Evolutionary conservation across 2,797 vertebrate species (phyloP).

Genomic region (Otus scops): DNA sequence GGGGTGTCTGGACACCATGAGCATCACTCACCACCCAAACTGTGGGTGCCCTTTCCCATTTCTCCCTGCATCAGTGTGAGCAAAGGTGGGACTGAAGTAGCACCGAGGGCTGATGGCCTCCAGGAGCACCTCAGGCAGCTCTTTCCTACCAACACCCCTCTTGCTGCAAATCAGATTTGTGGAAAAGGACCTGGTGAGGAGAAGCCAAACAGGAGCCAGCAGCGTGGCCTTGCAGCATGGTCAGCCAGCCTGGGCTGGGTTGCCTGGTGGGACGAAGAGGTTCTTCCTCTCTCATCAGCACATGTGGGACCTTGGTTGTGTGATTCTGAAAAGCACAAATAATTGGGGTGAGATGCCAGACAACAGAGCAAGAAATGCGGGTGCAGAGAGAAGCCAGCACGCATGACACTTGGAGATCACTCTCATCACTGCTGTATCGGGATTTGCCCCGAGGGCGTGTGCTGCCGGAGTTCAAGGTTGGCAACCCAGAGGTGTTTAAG

Average conservation of each 20-base stretch:
- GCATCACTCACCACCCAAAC: rapidly evolving
- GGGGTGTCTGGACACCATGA: background rate
- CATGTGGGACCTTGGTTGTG: rapidly evolving
- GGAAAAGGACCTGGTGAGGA: background rate
- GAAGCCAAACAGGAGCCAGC: background rate
- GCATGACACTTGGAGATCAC: background rate
- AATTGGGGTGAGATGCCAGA: background rate
- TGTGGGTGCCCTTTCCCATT: background rate
- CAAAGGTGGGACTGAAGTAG: rapidly evolving
- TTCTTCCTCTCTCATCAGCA: background rate
- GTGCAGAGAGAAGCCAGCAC: background rate
- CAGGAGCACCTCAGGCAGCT: rapidly evolving
- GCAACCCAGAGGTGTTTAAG: background rate
- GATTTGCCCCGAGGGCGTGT: background rate
- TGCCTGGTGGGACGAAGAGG: background rate
- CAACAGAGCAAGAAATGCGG: rapidly evolving
- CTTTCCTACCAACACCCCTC: too few species aligned
- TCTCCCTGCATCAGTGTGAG: background rate
- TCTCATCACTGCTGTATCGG: rapidly evolving
- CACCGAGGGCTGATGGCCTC: background rate
- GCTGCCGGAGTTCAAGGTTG: background rate
- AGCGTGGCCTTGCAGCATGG: rapidly evolving
- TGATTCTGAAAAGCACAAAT: background rate
- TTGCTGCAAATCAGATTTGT: background rate
- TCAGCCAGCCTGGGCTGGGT: background rate